phyloP scores from a whole-genome alignment of 2,888 invertebrate genomes.

The Macrosiphum euphorbiae region DNA sequence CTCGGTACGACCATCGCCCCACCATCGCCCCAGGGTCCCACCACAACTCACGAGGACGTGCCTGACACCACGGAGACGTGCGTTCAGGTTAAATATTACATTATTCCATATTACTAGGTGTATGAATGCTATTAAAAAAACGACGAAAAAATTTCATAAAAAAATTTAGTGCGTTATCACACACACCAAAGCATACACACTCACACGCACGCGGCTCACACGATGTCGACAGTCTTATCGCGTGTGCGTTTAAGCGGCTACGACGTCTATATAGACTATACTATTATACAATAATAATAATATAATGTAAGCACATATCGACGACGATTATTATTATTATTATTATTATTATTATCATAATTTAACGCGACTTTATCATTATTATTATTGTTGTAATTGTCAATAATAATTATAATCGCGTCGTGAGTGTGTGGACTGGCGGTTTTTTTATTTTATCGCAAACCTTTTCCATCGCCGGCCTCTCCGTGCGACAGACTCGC shows the following conservation, averaged over 20 bases:
- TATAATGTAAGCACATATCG: neutral
- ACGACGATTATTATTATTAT: neutral
- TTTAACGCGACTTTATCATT: neutral
- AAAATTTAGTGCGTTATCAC: neutral
- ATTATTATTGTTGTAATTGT: neutral
- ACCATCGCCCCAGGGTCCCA: neutral
- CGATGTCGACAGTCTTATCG: neutral
- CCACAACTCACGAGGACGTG: neutral
- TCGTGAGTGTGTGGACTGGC: neutral
- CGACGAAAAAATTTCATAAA: neutral
- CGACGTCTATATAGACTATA: neutral
- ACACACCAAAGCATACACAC: neutral
- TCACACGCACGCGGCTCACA: neutral
- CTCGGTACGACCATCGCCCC: neutral
- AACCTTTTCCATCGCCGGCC: neutral
- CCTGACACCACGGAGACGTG: neutral
- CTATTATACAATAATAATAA: neutral
- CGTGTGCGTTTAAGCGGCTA: neutral
- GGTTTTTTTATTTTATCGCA: neutral
- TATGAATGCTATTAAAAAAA: neutral
- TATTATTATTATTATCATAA: conserved; percentile 1
- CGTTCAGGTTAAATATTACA: neutral
- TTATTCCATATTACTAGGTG: neutral
- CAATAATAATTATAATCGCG: neutral
- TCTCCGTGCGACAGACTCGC: neutral